phyloP scores from a whole-genome alignment of 2,797 vertebrate species.

The Syngnathus acus region DNA sequence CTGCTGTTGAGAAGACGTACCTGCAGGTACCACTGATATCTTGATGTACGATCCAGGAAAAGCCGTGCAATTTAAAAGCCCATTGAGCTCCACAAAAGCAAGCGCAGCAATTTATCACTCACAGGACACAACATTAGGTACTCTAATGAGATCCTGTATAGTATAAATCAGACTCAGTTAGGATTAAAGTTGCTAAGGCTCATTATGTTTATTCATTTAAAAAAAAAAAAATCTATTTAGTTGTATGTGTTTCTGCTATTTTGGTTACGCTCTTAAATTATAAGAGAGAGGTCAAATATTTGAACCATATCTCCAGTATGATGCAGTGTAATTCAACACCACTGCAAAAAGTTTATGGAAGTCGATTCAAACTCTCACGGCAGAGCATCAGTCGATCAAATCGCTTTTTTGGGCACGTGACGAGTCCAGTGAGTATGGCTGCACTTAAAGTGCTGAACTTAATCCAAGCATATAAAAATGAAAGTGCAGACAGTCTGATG shows the following conservation, averaged over 20 bases:
- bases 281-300: too few species aligned
- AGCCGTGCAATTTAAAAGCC: background rate
- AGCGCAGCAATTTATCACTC: background rate
- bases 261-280: too few species aligned
- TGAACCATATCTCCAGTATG: too few species aligned
- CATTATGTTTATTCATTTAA: background rate
- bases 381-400: too few species aligned
- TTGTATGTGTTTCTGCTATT: too few species aligned
- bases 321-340: too few species aligned
- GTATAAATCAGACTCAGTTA: background rate
- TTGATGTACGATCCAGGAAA: background rate
- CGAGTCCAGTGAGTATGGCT: constrained; percentile 18
- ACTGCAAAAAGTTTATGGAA: too few species aligned
- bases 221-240: too few species aligned
- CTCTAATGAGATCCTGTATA: background rate
- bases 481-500: constrained; percentile 38
- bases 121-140: background rate
- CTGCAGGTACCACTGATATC: background rate
- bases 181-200: background rate
- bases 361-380: background rate
- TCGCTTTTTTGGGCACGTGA: constrained; percentile 11
- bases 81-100: background rate
- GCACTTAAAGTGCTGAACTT: constrained; percentile 19
- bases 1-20: background rate
- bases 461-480: constrained; percentile 34